Evolutionary conservation across 2,113 vertebrate species (phyloP).

Genomic region (Panthera leo): DNA sequence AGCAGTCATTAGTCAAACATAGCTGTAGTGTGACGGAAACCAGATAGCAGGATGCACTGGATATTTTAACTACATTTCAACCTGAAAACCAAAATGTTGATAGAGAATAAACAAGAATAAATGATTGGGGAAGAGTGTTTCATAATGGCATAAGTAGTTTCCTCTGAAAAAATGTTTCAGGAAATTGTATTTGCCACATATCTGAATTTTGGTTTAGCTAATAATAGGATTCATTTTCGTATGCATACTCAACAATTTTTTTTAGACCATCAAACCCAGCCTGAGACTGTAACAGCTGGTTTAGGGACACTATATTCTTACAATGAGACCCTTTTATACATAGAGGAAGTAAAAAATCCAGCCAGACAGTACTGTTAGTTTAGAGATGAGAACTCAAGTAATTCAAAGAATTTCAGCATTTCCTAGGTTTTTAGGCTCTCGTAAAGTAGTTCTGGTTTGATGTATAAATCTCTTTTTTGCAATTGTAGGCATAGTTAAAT

Average conservation of each 20-base stretch:
- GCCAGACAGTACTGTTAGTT: neutral
- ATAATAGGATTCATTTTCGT: slow-evolving; percentile 39
- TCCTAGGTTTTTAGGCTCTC: neutral
- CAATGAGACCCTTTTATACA: neutral
- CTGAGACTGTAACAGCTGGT: neutral
- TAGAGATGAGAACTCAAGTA: neutral
- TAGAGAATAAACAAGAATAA: slow-evolving; percentile 56
- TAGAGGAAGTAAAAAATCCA: neutral
- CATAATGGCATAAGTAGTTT: slow-evolving; percentile 50
- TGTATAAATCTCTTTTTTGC: neutral
- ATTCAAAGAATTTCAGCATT: neutral
- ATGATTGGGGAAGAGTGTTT: slow-evolving; percentile 42
- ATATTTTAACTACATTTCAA: slow-evolving; percentile 71
- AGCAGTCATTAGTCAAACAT: slow-evolving; percentile 72
- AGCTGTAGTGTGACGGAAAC: slow-evolving; percentile 47
- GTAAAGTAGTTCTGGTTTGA: neutral
- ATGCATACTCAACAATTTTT: neutral
- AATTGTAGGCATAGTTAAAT: neutral
- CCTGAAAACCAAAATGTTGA: slow-evolving; percentile 72
- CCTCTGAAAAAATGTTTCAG: slow-evolving; percentile 51
- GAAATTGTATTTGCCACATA: slow-evolving; percentile 64
- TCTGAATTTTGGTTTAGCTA: slow-evolving; percentile 53
- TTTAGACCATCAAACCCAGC: neutral
- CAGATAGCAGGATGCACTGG: slow-evolving; percentile 56
- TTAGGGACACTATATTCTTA: neutral